A percentile compares a stretch with the other conserved stretches of the same genome.
Conservation (phyloP, 35 echinoderm and acorn worm genomes). For the Ptychodera flava region DNA sequence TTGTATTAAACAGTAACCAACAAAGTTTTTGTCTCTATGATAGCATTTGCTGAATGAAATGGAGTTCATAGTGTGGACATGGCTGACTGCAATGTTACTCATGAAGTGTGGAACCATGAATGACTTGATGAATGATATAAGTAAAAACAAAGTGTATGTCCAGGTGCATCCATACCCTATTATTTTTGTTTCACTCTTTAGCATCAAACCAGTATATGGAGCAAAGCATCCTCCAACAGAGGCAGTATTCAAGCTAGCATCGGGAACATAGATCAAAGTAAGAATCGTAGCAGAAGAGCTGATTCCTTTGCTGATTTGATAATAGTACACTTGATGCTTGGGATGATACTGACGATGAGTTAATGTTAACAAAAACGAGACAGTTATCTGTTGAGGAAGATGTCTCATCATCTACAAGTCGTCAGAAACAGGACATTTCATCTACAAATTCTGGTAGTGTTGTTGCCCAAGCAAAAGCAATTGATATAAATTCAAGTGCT, state of each 20-base stretch:
- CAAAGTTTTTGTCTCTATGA: no score
- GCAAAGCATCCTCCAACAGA: background rate
- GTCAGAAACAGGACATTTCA: no score
- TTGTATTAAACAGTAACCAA: no score
- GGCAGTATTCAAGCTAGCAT: background rate
- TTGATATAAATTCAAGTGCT: no score
- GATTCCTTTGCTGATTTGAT: background rate
- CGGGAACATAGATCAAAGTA: background rate
- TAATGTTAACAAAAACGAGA: background rate
- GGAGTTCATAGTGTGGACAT: no score
- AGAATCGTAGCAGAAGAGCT: background rate
- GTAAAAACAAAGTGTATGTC: no score
- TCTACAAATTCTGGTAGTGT: no score
- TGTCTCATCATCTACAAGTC: no score
- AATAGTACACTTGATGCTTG: background rate
- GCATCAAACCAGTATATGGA: background rate
- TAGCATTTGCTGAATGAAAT: no score
- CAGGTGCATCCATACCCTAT: background rate
- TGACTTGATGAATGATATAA: background rate
- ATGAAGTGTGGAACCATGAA: background rate
- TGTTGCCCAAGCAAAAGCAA: no score
- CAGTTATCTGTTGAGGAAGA: background rate
- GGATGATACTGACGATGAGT: background rate
- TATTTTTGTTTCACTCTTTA: background rate
- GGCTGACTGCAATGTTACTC: background rate